These are phyloP conservation scores for Serripes groenlandicus DNA, from an alignment of 2,888 invertebrate genomes.

Conservation along the genomic window DNA sequence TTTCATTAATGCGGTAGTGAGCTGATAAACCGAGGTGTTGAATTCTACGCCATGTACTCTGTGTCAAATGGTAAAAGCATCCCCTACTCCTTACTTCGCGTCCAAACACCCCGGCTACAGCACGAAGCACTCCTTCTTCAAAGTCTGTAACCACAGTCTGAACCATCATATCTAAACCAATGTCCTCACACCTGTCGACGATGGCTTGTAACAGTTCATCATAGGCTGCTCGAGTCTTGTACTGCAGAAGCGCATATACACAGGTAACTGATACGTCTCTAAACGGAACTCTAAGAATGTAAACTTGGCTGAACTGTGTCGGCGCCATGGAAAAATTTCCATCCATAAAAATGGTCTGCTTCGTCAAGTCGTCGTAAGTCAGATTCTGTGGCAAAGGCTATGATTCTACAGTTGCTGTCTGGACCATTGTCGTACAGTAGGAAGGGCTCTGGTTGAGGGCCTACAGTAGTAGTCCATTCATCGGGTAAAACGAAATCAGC, in stretches of 20 bases:
- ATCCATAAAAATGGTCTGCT: background rate
- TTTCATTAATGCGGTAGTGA: background rate
- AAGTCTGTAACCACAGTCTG: background rate
- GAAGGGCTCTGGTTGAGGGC: background rate
- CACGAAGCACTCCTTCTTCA: background rate
- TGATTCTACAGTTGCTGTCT: background rate
- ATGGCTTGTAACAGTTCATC: background rate
- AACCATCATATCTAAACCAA: background rate
- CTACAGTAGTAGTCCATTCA: background rate
- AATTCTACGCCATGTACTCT: too few species aligned
- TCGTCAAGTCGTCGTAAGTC: background rate
- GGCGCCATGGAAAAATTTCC: background rate
- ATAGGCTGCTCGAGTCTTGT: background rate
- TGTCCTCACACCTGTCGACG: background rate
- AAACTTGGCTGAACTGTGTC: background rate
- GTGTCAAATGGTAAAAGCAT: constrained; percentile 1
- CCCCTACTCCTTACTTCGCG: background rate
- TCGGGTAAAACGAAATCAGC: background rate
- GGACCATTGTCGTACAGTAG: background rate
- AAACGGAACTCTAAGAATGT: background rate
- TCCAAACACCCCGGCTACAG: background rate
- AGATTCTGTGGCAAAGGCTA: background rate
- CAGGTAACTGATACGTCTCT: background rate
- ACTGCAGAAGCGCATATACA: background rate
- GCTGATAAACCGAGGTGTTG: background rate